phyloP scores from a whole-genome alignment of 2,888 invertebrate genomes.

The Petrolisthes cinctipes region DNA sequence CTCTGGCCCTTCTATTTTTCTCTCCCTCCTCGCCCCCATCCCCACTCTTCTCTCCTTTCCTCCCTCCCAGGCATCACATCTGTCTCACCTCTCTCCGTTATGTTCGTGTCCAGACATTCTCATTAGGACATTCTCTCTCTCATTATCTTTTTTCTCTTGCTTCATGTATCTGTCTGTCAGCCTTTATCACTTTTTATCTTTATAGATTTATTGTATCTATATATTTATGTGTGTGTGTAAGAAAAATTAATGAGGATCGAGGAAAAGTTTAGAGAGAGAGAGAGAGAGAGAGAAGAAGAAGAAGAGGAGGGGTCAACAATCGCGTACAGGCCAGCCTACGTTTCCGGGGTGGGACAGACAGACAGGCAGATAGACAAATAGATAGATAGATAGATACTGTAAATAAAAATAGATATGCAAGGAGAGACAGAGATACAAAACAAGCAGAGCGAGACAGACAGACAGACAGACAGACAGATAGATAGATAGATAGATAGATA shows the following conservation, averaged over 20 bases:
- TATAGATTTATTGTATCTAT: background rate
- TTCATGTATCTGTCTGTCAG: background rate
- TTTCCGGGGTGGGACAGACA: background rate
- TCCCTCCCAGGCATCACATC: background rate
- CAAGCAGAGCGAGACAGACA: conserved; percentile 6
- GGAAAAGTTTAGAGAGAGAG: background rate
- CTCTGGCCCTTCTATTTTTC: too few species aligned
- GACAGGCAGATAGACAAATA: too few species aligned
- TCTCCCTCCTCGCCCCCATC: background rate
- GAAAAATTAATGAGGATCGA: background rate
- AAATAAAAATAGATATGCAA: too few species aligned
- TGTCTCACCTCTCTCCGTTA: background rate
- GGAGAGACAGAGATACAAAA: conserved; percentile 4
- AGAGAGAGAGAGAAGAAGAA: background rate
- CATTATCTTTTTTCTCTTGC: background rate
- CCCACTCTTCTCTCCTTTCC: background rate
- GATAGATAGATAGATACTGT: background rate
- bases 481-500: background rate
- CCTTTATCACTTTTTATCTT: background rate
- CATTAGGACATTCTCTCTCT: background rate
- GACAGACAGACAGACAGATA: background rate
- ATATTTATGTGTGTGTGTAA: background rate
- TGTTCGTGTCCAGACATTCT: background rate
- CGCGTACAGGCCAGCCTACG: background rate
- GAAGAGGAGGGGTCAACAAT: background rate